Base-by-base conservation (phyloP, 2,888 invertebrate genomes). In the Chironomus tentans region DNA sequence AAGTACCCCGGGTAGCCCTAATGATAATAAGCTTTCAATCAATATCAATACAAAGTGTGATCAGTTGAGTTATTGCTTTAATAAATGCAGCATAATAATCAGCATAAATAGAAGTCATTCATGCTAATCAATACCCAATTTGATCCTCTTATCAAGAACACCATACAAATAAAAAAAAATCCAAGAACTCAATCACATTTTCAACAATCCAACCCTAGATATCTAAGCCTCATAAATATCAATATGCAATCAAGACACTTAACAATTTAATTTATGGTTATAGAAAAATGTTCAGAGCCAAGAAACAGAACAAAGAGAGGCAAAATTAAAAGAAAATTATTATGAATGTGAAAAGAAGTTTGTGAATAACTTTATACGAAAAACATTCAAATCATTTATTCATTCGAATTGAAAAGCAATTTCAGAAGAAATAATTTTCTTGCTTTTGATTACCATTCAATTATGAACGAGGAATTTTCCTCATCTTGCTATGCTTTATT, bases 221-320 rank as follows among this genome's bases (percentile, higher is more conserved):
- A 38, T 38, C 38, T 38, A 38, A 10, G 38, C 38, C 38, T 10
- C 38, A 38, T 38, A 24, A 24, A 24, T 65, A 24, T 56, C n/a
- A 18, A 65, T 21, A 65, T 65, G 65, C 22, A 65, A 65, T 65
- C 65, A 65, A 65, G 65, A 22, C 65, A 65, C 65, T 65, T 65
- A 65, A 65, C 13, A 65, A 65, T 65, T 65, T 65, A 65, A 65
- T 65, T 65, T 65, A 65, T 65, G 18, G 21, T 24, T 21, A 21
- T 38, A 38, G 38, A 38, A 38, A 38, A 38, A 38, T 38, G 38
- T 38, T 10, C 56, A 13, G n/a, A 56, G 18, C 7, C 15, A 56
- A 56, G 56, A 4, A 56, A 15, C 12, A 6, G n/a, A 15, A 15
- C 18, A n/a, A 56, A 56, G 56, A n/a, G 18, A 6, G 56, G 50